Evolutionary conservation across 1,140 invertebrate species (phyloP), one percentile per base, ranked within the genome.

Genomic region (Bactericera cockerelli): DNA sequence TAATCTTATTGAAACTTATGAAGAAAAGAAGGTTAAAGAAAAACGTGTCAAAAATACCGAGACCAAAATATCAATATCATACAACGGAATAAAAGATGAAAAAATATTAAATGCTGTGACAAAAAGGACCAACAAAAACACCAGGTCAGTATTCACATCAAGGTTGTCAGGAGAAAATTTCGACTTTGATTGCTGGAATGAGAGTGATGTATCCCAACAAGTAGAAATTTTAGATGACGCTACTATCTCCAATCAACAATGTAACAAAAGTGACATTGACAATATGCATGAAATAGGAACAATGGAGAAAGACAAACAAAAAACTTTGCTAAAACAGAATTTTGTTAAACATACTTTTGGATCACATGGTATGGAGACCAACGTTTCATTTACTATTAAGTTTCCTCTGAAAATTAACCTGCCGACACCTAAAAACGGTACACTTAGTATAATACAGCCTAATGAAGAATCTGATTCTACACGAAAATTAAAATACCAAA

Each of bases 1-100:
- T 16, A 49, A 49, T 8, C 3, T 49, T 16, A 16, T 49, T 49
- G 42, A 49, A 49, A 49, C 42, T 8, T 49, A 19, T n/a, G 42
- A 16, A 49, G 42, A 49, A 22, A 16, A 49, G 22, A 49, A 49
- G 19, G n/a, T 49, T n/a, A 49, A 49, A 49, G 42, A 49, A 49
- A 49, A 49, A 22, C 42, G 42, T n/a, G 19, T 49, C 22, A 49
- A 49, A 22, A 49, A 49, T n/a, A 49, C n/a, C 4, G 42, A 49
- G 22, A 49, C 42, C 42, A 49, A 49, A 49, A 49, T 49, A 49
- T 49, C 42, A 8, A 49, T 49, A 10, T 49, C 42, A 4, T 49
- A 49, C 19, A 49, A 49, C 19, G 42, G 42, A 49, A 22, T 49
- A 49, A 4, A 8, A 16, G 42, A 49, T 22, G 42, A 49, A 49